Conservation (phyloP, 2,113 vertebrate genomes). For the Lophochroa leadbeateri region DNA sequence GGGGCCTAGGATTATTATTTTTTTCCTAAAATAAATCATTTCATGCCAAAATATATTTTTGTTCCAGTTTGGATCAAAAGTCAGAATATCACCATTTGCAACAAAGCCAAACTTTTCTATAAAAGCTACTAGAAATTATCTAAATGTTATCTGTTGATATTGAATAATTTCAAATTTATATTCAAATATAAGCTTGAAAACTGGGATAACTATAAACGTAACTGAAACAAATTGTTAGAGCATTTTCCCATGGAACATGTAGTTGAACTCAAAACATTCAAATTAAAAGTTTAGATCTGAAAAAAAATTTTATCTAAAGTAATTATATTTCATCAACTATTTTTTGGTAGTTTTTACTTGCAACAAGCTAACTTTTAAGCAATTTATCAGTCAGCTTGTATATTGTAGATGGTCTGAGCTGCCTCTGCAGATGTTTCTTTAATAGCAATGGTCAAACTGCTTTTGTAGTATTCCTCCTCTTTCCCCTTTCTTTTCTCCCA, state of each 20-base stretch:
- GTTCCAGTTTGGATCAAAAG: neutral
- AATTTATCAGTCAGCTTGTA: neutral
- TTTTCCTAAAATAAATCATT: neutral
- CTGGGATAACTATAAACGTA: neutral
- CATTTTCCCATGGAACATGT: neutral
- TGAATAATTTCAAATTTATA: neutral
- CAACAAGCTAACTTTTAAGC: neutral
- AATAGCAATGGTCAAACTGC: neutral
- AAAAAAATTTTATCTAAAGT: neutral
- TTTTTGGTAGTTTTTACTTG: neutral
- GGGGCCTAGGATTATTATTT: fast-evolving
- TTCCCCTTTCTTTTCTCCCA: neutral
- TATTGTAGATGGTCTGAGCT: neutral
- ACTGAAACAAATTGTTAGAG: neutral
- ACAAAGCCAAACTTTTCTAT: neutral
- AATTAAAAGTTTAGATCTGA: neutral
- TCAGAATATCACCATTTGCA: neutral
- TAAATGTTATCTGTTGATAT: neutral
- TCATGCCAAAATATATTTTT: neutral
- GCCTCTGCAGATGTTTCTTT: neutral
- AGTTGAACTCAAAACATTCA: neutral
- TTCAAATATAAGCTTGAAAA: neutral
- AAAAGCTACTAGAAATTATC: neutral
- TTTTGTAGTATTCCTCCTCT: neutral
- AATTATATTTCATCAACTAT: neutral